A percentile compares a stretch with the other conserved stretches of the same genome.
Evolutionary conservation across 2,888 invertebrate species (phyloP).

Genomic region (Macaria liturata): DNA sequence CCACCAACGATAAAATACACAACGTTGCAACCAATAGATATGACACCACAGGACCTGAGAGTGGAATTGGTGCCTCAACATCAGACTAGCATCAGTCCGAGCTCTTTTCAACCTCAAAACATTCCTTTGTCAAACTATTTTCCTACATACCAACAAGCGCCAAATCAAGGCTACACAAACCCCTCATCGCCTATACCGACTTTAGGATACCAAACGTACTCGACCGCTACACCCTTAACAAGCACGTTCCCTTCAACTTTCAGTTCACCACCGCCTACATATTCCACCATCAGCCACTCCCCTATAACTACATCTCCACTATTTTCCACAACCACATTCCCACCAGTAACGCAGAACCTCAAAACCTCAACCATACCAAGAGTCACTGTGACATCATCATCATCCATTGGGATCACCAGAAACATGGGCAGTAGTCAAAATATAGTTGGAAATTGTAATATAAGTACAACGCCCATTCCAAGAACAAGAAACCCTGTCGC

Average conservation of each 20-base stretch:
- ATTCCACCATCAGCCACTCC: conserved; percentile 4
- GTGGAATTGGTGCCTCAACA: conserved; percentile 7
- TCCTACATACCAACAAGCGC: conserved; percentile 52
- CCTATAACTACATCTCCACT: conserved; percentile 15
- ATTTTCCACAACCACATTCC: conserved; percentile 24
- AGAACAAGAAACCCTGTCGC: conserved; percentile 6
- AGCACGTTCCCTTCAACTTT: conserved; percentile 26
- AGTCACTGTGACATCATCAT: conserved; percentile 34
- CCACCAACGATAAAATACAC: not conserved
- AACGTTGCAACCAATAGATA: conserved; percentile 9
- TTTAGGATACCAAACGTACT: conserved; percentile 4
- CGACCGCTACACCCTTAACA: conserved; percentile 14
- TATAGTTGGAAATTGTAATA: conserved; percentile 6
- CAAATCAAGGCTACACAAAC: conserved; percentile 33
- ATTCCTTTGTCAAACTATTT: conserved; percentile 40
- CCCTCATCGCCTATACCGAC: conserved; percentile 28
- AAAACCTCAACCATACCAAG: conserved; percentile 13
- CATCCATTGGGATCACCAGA: conserved; percentile 27
- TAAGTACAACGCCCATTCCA: conserved; percentile 19
- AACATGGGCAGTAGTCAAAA: conserved; percentile 16
- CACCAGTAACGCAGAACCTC: conserved; percentile 15
- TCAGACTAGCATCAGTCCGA: conserved; percentile 1
- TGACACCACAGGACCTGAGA: conserved; percentile 3
- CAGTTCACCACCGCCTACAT: conserved; percentile 3
- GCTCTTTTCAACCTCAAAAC: conserved; percentile 16